A percentile compares a stretch with the other conserved stretches of the same genome.
Evolutionary conservation across 2,797 vertebrate genomes (phyloP).

Genomic region (Monodelphis domestica): DNA sequence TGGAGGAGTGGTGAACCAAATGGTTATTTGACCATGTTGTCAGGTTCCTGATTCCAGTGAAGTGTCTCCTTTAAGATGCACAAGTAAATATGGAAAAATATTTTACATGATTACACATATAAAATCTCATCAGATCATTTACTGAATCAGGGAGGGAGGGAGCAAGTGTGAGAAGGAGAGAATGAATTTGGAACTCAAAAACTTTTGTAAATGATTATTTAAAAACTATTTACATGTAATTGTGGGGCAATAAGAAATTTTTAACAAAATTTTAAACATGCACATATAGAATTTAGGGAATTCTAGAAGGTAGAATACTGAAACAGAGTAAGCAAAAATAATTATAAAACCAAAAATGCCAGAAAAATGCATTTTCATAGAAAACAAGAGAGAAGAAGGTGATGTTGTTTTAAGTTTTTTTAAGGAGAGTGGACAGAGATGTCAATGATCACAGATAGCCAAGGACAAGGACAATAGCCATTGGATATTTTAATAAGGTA

Average conservation of each 20-base stretch:
- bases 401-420: neutral
- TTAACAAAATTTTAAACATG: too few species aligned
- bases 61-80: neutral
- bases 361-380: neutral
- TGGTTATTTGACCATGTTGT: neutral
- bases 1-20: neutral
- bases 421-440: neutral
- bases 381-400: neutral
- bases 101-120: too few species aligned
- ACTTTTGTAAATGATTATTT: too few species aligned
- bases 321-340: neutral
- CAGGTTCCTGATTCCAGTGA: neutral
- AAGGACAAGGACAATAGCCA: neutral
- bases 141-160: too few species aligned
- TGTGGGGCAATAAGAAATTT: too few species aligned
- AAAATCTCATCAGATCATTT: too few species aligned
- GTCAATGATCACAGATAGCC: neutral
- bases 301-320: neutral
- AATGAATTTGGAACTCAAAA: too few species aligned
- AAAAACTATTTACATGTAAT: too few species aligned
- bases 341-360: neutral
- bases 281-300: neutral
- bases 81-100: too few species aligned
- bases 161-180: too few species aligned
- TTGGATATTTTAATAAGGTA: neutral